Evolutionary conservation across 2,888 invertebrate species (phyloP).

Genomic region (Caenorhabditis sinica): DNA sequence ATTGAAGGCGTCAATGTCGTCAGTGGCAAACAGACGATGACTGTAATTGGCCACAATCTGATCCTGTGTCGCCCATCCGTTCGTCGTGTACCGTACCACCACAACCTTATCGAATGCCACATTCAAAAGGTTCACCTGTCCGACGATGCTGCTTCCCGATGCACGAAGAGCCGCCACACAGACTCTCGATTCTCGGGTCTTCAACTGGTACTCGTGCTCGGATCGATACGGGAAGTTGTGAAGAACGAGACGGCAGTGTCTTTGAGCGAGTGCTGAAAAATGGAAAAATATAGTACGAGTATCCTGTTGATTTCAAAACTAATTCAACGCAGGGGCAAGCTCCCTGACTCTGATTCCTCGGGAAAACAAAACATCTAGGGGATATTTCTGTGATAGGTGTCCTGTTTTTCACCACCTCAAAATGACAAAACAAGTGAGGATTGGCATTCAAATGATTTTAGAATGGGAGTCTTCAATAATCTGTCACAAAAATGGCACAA

Average conservation of each 20-base stretch:
- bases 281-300: too few relatives aligned
- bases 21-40: slow-evolving; percentile 66
- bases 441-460: too few relatives aligned
- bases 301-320: too few relatives aligned
- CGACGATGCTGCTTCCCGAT: slow-evolving; percentile 63
- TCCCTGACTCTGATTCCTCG: too few relatives aligned
- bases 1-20: slow-evolving; percentile 73
- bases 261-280: too few relatives aligned
- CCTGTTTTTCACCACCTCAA: too few relatives aligned
- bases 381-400: too few relatives aligned
- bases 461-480: too few relatives aligned
- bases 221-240: slow-evolving; percentile 70
- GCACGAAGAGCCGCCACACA: slow-evolving; percentile 67
- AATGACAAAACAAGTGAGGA: too few relatives aligned
- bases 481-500: too few relatives aligned
- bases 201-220: slow-evolving; percentile 63
- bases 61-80: slow-evolving; percentile 62
- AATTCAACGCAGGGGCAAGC: too few relatives aligned
- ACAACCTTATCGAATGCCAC: slow-evolving; percentile 70
- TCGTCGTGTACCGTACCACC: slow-evolving; percentile 67
- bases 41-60: slow-evolving; percentile 67
- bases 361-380: too few relatives aligned
- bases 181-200: slow-evolving; percentile 50
- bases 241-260: slow-evolving; percentile 55
- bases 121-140: slow-evolving; percentile 72